Evolutionary conservation across 2,797 vertebrate species (phyloP).

Genomic region (Lepilemur ruficaudatus): DNA sequence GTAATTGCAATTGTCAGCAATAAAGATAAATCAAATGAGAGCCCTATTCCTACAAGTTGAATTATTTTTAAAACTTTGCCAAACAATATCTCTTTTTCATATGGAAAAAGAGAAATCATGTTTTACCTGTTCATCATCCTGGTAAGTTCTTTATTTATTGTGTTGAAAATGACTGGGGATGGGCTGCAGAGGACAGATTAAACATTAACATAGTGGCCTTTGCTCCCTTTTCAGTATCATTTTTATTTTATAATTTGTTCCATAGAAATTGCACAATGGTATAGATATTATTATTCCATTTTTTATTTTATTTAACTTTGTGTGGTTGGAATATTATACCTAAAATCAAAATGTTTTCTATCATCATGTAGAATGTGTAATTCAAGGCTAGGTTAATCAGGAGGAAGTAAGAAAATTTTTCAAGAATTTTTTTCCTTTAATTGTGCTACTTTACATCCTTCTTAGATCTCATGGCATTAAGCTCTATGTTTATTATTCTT

Average conservation of each 20-base stretch:
- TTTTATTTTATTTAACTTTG: not conserved
- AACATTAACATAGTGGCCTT: not conserved
- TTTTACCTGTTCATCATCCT: not conserved
- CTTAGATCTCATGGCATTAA: not conserved
- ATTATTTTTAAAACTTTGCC: not conserved
- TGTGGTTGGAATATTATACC: not conserved
- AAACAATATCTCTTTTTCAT: not conserved
- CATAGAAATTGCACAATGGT: not conserved
- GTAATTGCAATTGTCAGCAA: not conserved
- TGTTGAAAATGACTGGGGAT: not conserved
- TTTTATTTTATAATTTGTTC: not conserved
- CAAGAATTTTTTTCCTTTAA: not conserved
- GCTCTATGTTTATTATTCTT: not conserved
- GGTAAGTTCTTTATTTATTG: not conserved
- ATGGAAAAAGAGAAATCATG: not conserved
- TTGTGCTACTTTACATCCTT: not conserved
- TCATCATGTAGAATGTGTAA: not conserved
- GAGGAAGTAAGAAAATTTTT: not conserved
- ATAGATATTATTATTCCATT: not conserved
- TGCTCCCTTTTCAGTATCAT: not conserved
- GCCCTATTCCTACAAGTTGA: not conserved
- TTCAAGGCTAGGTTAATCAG: not conserved
- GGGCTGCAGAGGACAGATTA: not conserved
- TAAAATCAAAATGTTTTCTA: not conserved
- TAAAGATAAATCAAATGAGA: not conserved